Evolutionary conservation across 1,140 invertebrate genomes (phyloP).

Genomic region (Ostrea denselamellosa): DNA sequence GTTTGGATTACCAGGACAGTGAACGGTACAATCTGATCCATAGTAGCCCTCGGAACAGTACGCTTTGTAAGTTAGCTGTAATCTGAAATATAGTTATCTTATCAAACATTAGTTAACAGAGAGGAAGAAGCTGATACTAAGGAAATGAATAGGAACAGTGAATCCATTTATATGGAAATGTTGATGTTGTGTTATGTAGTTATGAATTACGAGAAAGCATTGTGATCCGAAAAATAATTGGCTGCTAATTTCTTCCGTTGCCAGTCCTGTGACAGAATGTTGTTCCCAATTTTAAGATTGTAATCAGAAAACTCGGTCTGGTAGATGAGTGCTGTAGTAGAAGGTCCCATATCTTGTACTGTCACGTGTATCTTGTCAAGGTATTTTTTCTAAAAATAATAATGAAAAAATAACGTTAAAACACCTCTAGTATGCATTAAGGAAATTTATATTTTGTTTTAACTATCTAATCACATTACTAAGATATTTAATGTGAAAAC

Average conservation of each 20-base stretch:
- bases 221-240: conserved; percentile 5
- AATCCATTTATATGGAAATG: too few species aligned
- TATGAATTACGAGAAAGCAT: not conserved
- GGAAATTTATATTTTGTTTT: too few species aligned
- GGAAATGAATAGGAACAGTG: too few species aligned
- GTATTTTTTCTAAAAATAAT: not conserved
- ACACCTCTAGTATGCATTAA: not conserved
- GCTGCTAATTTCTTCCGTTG: not conserved
- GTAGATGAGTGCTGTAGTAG: not conserved
- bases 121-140: not conserved
- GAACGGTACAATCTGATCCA: not conserved
- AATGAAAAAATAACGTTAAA: not conserved
- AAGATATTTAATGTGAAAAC: not conserved
- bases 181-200: too few species aligned
- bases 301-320: not conserved
- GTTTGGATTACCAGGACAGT: conserved; percentile 41
- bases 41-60: conserved; percentile 44
- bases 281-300: not conserved
- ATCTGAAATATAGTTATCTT: not conserved
- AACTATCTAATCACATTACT: too few species aligned
- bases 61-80: conserved; percentile 27
- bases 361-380: not conserved
- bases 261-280: not conserved
- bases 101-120: not conserved
- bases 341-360: not conserved